Base-by-base conservation (phyloP, 1,140 invertebrate genomes). In the Papilio aristodemus region DNA sequence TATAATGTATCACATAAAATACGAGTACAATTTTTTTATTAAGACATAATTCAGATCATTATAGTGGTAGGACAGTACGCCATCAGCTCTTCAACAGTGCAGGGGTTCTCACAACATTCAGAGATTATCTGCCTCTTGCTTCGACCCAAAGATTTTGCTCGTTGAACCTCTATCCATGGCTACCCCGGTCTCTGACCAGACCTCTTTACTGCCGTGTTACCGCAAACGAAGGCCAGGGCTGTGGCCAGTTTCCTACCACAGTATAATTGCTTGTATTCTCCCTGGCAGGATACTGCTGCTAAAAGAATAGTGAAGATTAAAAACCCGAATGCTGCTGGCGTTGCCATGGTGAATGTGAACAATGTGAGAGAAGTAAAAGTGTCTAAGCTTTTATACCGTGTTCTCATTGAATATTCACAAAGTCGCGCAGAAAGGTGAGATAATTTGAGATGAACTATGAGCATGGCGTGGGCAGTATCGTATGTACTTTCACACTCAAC, bases 71-170 rank as follows among this genome's bases (percentile, higher is more conserved):
- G 46, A 22, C 74, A 76, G 32, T 76, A 76, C 0, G 74, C 32
- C 10, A 73, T 13, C 10, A 76, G 57, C 43, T 73, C 71, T 9
- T 71, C 54, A 19, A 38, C 37, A 11, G 63, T 64, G 46, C 74
- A 76, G 8, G 74, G 67, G 4, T 78, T 78, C 8, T 68, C 64
- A 36, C 76, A 78, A 67, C 76, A 78, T 39, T 78, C 76, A 4
- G 69, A 58, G 5, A 72, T 74, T 4, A 75, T 70, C 39, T 75
- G 71, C 8, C 75, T 68, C 60, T 77, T 79, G n/a, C 57, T 69
- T 22, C 73, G 69, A 27, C 64, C 54, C 10, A 77, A 37, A 36
- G 63, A 57, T 9, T 36, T 67, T 10, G 76, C 77, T 27, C 41
- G 38, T 17, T 71, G 38, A 1, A 57, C 11, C 4, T 38, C 27